Evolutionary conservation across 2,888 invertebrate genomes (phyloP).

Genomic region (Dasysyrphus tricinctus): DNA sequence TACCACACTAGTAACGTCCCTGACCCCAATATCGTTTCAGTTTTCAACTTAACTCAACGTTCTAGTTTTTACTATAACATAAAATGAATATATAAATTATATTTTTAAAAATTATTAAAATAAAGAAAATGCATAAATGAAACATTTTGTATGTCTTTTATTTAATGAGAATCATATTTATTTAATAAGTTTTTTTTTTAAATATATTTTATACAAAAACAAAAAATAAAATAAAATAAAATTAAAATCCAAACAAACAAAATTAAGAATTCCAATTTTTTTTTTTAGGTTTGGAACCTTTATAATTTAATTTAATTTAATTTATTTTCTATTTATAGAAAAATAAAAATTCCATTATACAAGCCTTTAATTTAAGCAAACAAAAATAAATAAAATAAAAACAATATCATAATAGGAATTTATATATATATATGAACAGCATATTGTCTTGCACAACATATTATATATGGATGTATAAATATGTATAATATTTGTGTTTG

Average conservation of each 20-base stretch:
- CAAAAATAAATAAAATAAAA: slow-evolving; percentile 22
- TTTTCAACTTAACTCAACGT: too few species aligned
- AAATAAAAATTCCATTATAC: slow-evolving; percentile 43
- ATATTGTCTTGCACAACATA: slow-evolving; percentile 66
- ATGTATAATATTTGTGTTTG: slow-evolving; percentile 42
- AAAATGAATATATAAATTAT: neutral
- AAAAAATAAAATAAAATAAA: slow-evolving; percentile 37
- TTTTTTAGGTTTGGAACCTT: slow-evolving; percentile 10
- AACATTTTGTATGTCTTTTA: slow-evolving; percentile 62
- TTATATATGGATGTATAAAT: slow-evolving; percentile 34
- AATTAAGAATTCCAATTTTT: slow-evolving; percentile 21
- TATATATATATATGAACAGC: slow-evolving; percentile 50
- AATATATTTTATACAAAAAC: slow-evolving; percentile 73
- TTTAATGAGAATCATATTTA: slow-evolving; percentile 45
- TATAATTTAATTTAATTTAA: slow-evolving; percentile 6
- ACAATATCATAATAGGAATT: slow-evolving; percentile 8
- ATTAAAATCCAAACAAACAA: slow-evolving; percentile 56
- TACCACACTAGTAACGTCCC: too few species aligned
- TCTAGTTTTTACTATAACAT: too few species aligned
- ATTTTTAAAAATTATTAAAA: slow-evolving; percentile 5
- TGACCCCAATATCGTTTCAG: too few species aligned
- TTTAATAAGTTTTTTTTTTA: slow-evolving; percentile 29
- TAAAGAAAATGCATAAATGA: slow-evolving; percentile 37
- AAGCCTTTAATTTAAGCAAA: slow-evolving; percentile 50
- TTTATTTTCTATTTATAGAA: neutral